phyloP scores from a whole-genome alignment of 2,888 invertebrate species.

The Hylaea fasciaria region DNA sequence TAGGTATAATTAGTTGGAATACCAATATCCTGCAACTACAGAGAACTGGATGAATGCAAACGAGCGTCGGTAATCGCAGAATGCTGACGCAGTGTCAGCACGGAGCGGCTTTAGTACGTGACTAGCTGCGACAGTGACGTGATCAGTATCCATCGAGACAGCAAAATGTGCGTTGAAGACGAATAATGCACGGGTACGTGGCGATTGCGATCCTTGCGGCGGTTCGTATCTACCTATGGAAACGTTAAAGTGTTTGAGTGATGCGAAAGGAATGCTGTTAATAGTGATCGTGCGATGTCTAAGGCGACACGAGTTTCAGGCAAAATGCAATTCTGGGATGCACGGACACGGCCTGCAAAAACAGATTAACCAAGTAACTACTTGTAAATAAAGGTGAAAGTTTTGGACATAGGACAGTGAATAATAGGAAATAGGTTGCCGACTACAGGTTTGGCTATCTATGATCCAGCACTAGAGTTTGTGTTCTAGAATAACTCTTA shows the following conservation, averaged over 20 bases:
- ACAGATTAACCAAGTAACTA: background rate
- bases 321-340: background rate
- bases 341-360: background rate
- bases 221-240: constrained; percentile 68
- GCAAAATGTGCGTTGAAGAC: constrained; percentile 59
- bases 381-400: background rate
- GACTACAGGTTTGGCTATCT: too few relatives aligned
- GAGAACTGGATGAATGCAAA: constrained; percentile 17
- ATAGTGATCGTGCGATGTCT: constrained; percentile 5
- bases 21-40: background rate
- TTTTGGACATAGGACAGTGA: too few relatives aligned
- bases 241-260: constrained; percentile 39
- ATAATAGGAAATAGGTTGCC: too few relatives aligned
- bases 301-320: background rate
- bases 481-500: too few relatives aligned
- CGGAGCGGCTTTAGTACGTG: constrained; percentile 55
- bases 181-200: constrained; percentile 70
- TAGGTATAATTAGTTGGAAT: too few relatives aligned
- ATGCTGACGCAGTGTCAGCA: constrained; percentile 39
- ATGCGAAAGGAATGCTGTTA: constrained; percentile 10
- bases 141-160: constrained; percentile 29
- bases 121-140: constrained; percentile 5
- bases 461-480: too few relatives aligned
- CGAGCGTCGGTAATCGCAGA: background rate
- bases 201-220: constrained; percentile 56